These are phyloP conservation scores for Octodon degus DNA, from an alignment of 2,113 vertebrate species.

Conservation along the genomic window DNA sequence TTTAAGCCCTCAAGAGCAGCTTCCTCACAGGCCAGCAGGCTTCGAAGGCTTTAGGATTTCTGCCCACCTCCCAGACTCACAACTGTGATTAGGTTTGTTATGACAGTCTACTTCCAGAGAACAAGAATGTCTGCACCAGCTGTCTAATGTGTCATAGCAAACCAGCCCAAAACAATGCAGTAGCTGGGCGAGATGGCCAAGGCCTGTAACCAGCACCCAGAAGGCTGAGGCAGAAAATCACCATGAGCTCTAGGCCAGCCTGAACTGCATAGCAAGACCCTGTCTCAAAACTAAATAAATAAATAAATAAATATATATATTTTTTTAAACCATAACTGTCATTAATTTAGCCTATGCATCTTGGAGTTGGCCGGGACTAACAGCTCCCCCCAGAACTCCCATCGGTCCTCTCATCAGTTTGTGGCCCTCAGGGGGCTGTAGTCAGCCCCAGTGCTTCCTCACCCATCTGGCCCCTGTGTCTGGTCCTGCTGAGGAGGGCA, in stretches of 20 bases:
- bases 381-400: background rate
- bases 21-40: background rate
- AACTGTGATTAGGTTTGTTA: background rate
- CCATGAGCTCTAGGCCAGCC: too few relatives aligned
- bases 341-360: background rate
- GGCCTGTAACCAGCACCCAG: background rate
- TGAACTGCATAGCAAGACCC: too few relatives aligned
- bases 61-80: background rate
- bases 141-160: background rate
- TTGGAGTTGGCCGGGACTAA: background rate
- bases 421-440: background rate
- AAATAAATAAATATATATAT: background rate
- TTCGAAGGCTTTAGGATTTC: slow-evolving; percentile 23
- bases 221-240: background rate
- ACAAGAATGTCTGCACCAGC: background rate
- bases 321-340: background rate
- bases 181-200: background rate
- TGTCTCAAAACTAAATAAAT: background rate
- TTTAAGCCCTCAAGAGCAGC: background rate
- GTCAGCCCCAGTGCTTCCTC: background rate
- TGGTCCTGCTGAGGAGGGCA: background rate
- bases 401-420: background rate
- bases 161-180: background rate
- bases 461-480: accelerated
- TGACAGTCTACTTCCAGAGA: background rate